Base-by-base conservation (phyloP, 1,140 invertebrate species). In the Aphaenogaster ashmeadi region DNA sequence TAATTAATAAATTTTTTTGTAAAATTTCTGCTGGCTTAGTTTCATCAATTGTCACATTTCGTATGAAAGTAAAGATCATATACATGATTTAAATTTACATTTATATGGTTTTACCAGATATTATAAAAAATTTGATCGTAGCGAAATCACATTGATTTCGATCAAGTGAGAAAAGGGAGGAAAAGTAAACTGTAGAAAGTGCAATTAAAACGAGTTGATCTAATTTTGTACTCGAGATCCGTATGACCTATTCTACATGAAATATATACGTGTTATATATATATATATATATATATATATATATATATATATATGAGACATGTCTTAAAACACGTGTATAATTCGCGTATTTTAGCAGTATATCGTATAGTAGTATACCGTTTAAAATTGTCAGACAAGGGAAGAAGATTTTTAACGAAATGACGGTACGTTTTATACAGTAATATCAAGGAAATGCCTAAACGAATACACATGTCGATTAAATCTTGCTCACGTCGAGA, bases 401-500 rank as follows among this genome's bases (percentile, higher is more conserved):
- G 13, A 56, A 77, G 5, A 83, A 71, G 33, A 27, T 75, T 47
- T 81, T 85, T 77, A 38, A 54, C 18, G 13, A 62, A 36, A 54
- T 18, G 33, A 74, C 56, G 41, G 38, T 47, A 47, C 38, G 3
- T 54, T 74, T 52, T 74, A 27, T 62, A 62, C 21, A 62, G 4
- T 78, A 44, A 41, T 62, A 87, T 54, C 11, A 21, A 64, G 50
- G 50, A 62, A 21, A 33, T 60, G 69, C 58, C 71, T 89, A 36
- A 72, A 77, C 56, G 54, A 87, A 69, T 44, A 74, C 36, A 72
- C 50, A 69, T 27, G 86, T 60, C 71, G 66, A 81, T 83, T 64
- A 62, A 88, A 74, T 88, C 77, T 84, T 89, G 85, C 87, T 88
- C 85, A 92, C 80, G 64, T 88, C 60, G 54, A 90, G 54, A 81